These are phyloP conservation scores for Scylla paramamosain DNA, from an alignment of 1,140 invertebrate genomes.

Conservation along the genomic window DNA sequence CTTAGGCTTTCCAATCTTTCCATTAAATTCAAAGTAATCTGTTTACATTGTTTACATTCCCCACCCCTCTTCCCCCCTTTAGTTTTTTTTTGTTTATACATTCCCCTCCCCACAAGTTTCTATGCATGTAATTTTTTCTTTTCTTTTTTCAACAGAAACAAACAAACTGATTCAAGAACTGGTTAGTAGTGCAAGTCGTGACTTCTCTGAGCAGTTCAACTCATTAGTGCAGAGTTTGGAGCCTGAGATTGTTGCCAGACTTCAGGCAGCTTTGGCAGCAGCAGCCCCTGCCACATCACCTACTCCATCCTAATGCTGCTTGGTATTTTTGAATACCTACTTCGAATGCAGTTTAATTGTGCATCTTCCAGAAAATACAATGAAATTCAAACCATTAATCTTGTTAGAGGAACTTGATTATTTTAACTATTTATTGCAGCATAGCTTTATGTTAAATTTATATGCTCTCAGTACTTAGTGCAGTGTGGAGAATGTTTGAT, in stretches of 20 bases:
- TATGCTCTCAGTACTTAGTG: background rate
- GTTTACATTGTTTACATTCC: no score
- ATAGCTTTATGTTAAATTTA: background rate
- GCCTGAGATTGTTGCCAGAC: slow-evolving; percentile 59
- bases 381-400: background rate
- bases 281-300: slow-evolving; percentile 30
- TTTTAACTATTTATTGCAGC: background rate
- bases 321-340: background rate
- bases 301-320: slow-evolving; percentile 28
- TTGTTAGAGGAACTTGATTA: background rate
- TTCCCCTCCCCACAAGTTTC: no score
- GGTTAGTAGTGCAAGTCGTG: slow-evolving; percentile 81
- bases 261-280: slow-evolving; percentile 59
- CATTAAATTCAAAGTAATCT: no score
- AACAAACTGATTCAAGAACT: slow-evolving; percentile 81
- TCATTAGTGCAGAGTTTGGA: slow-evolving; percentile 73
- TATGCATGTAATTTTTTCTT: no score
- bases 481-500: background rate
- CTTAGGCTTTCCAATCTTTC: no score
- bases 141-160: slow-evolving; percentile 80
- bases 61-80: no score
- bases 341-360: background rate
- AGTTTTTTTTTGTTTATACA: no score
- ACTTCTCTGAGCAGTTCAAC: slow-evolving; percentile 84
- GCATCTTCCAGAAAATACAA: background rate